A percentile compares a stretch with the other conserved stretches of the same genome.
These are phyloP conservation scores for Linepithema humile DNA, from an alignment of 1,140 invertebrate species.

Conservation along the genomic window DNA sequence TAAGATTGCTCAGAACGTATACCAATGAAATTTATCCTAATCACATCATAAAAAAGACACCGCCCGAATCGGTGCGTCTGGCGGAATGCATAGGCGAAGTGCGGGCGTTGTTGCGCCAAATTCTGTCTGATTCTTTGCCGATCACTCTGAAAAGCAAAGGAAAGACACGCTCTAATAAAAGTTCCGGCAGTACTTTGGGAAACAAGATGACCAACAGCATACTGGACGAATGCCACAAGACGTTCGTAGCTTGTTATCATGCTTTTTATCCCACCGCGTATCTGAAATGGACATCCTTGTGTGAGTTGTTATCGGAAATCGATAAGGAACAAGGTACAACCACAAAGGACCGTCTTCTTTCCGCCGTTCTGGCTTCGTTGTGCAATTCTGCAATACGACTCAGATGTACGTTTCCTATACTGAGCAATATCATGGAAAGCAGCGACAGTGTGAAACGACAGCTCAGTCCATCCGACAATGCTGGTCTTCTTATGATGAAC, in stretches of 20 bases:
- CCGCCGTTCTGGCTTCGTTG: slow-evolving; percentile 92
- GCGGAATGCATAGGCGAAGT: slow-evolving; percentile 95
- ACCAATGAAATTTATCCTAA: slow-evolving; percentile 96
- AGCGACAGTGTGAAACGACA: slow-evolving; percentile 85
- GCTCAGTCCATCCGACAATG: slow-evolving; percentile 89
- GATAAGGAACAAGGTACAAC: slow-evolving; percentile 85
- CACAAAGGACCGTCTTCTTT: slow-evolving; percentile 89
- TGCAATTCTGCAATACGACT: slow-evolving; percentile 92
- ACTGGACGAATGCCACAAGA: slow-evolving; percentile 95
- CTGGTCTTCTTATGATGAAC: slow-evolving; percentile 89
- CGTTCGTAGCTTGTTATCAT: slow-evolving; percentile 96
- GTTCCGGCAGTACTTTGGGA: slow-evolving; percentile 63
- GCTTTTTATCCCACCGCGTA: slow-evolving; percentile 97
- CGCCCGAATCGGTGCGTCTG: slow-evolving; percentile 89
- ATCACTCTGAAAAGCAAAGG: slow-evolving; percentile 81
- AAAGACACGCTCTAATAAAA: slow-evolving; percentile 74
- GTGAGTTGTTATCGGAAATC: slow-evolving; percentile 92
- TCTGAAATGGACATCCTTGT: slow-evolving; percentile 96
- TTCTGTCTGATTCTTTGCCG: slow-evolving; percentile 91
- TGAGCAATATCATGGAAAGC: slow-evolving; percentile 85
- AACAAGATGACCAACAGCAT: slow-evolving; percentile 88
- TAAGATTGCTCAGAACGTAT: slow-evolving; percentile 93
- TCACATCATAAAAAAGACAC: slow-evolving; percentile 86
- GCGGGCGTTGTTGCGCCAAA: slow-evolving; percentile 91
- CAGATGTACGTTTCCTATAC: slow-evolving; percentile 91